Base-by-base conservation (phyloP, 1,140 invertebrate genomes). In the Teleopsis dalmanni region DNA sequence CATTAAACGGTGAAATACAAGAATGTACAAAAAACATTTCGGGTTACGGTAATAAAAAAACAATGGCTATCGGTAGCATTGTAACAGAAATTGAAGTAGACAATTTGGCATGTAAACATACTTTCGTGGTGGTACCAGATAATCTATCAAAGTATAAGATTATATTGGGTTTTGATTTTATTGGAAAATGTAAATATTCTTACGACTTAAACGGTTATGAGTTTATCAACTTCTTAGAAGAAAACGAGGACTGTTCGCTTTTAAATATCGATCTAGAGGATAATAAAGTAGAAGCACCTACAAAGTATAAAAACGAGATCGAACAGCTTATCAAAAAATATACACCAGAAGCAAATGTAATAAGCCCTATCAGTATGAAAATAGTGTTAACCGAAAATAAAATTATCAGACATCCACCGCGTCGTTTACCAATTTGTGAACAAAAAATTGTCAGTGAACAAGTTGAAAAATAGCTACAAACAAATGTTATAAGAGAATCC, bases 301-400 rank as follows among this genome's bases (percentile, higher is more conserved):
- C 7, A 40, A 40, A 40, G 22, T 21, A 40, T 19, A 40, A 40
- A 40, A 40, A 23, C 4, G 4, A 40, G 22, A 23, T 40, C 22
- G 37, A 40, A 40, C 11, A 40, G 13, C 18, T 40, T 19, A 40
- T 40, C 6, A 23, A 40, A 19, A 19, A 23, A 9, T 43, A 43
- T 29, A 13, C 23, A 10, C 41, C 41, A 23, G 27, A 31, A 43
- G n/a, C 48, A 47, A 14, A 14, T 1, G 50, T 45, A 16, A 50
- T 50, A 25, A 49, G 49, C 13, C 47, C 54, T 16, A 50, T 59
- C 10, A 27, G 52, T 14, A 35, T 57, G 36, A 52, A 51, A 25
- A 59, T 59, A 7, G 38, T 54, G n/a, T 43, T 61, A 18, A 52
- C 46, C n/a, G 54, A 61, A 35, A 53, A 61, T 16, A 41, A 48